Percentiles rank a stretch among this genome's conserved stretches.
Conservation (phyloP, 92 coral and sea anemone genomes). For the Porites rus region DNA sequence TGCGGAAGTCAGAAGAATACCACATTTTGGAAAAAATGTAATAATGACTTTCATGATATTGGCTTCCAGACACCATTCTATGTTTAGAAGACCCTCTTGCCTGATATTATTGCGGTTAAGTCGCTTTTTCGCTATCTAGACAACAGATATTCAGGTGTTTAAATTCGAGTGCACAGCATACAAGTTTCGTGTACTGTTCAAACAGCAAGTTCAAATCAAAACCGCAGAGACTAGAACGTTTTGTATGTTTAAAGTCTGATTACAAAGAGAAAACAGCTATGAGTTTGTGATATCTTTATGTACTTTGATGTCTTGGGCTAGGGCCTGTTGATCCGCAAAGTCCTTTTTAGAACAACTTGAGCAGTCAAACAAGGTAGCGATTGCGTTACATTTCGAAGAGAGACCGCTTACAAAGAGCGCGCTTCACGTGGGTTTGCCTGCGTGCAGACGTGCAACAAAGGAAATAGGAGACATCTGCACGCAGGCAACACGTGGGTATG, state of each 20-base stretch:
- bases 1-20: too few species aligned
- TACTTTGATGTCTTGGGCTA: neutral
- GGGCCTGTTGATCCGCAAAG: neutral
- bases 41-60: neutral
- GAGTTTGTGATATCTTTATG: neutral
- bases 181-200: too few species aligned
- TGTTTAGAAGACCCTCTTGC: conserved; percentile 5
- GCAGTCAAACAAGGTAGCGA: conserved; percentile 1
- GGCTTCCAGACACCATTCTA: neutral
- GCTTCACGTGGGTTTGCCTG: too few species aligned
- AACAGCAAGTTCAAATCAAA: too few species aligned
- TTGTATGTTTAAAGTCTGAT: neutral
- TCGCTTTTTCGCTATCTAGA: too few species aligned
- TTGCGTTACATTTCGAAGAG: conserved; percentile 4
- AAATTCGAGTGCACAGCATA: too few species aligned
- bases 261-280: neutral
- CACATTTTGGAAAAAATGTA: neutral
- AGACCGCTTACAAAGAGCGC: neutral
- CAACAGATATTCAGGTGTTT: too few species aligned
- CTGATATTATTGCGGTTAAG: neutral
- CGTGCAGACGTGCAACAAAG: too few species aligned
- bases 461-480: too few species aligned
- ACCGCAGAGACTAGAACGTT: neutral
- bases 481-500: too few species aligned
- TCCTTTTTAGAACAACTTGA: neutral